Evolutionary conservation across 2,888 invertebrate species (phyloP), one percentile per base, ranked within the genome.

Genomic region (Elegia similella): DNA sequence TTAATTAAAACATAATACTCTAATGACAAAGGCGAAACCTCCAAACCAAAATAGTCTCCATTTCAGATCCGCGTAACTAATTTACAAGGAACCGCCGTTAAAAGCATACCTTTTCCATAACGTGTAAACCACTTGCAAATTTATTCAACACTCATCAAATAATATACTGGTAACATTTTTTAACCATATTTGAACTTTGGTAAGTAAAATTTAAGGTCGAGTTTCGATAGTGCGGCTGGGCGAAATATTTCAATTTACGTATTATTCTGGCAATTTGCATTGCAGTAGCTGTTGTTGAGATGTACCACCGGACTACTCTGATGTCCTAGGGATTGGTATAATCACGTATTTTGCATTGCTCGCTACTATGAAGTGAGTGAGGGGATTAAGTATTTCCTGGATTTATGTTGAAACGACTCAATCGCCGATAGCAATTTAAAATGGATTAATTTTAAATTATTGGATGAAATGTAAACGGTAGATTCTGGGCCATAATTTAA

Each of bases 41-140:
- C 30, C 47, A 23, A 23, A 2, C 2, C n/a, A 34, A 50, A 16
- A 7, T 16, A 43, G 30, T 43, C 44, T 43, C 43, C 54, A 44
- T 76, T 65, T 70, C 71, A 63, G 68, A 62, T 69, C 65, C 60
- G 52, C 69, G 69, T 52, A 59, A 57, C 69, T 78, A 75, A 81
- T 80, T 80, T 75, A 82, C 79, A 82, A 82, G 80, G 70, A 77
- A 74, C 70, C 66, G 60, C 75, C 76, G 78, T 85, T 84, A 85
- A 82, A 78, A 81, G 77, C 79, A 78, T 79, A 71, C 78, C 80
- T 76, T 80, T 75, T 75, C 80, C 76, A 76, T 80, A 79, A 75
- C 80, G 72, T 76, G 82, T 77, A 78, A 81, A 82, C 78, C 81
- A 80, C 77, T 84, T 84, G 84, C 80, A 88, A 88, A 87, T 86